These are phyloP conservation scores for Mus musculus DNA, from an alignment of 2,113 vertebrate genomes.

Conservation along the genomic window DNA sequence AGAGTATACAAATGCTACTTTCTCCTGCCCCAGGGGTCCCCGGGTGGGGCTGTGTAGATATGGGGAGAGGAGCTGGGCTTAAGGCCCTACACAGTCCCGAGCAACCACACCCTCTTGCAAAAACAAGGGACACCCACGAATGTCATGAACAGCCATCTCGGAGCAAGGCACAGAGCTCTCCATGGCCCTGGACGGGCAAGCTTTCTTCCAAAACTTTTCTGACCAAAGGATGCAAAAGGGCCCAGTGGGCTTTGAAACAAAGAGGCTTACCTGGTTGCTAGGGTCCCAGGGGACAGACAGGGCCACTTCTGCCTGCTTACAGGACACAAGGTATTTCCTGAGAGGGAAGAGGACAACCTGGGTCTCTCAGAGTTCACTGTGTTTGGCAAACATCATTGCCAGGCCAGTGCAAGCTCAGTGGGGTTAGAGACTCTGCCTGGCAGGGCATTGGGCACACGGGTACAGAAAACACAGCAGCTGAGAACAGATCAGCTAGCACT, in stretches of 20 bases:
- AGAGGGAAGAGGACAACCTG: neutral
- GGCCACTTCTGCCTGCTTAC: constrained; percentile 93
- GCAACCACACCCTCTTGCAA: neutral
- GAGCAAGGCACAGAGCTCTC: neutral
- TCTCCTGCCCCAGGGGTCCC: neutral
- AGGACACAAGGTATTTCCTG: constrained; percentile 96
- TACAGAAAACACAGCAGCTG: neutral
- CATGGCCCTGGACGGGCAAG: neutral
- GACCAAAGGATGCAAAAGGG: neutral
- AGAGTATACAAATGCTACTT: neutral
- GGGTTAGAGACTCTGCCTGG: neutral
- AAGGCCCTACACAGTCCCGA: neutral
- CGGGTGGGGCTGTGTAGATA: fast-evolving
- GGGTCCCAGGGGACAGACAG: constrained; percentile 97
- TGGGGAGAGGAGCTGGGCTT: neutral
- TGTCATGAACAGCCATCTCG: neutral
- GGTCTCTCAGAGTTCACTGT: neutral
- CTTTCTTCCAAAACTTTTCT: neutral
- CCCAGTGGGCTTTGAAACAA: neutral
- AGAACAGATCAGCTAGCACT: neutral
- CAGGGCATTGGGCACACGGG: neutral
- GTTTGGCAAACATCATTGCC: neutral
- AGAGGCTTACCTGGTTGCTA: constrained; percentile 94
- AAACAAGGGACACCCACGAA: neutral
- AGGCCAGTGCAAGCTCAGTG: neutral